Evolutionary conservation across 1,140 invertebrate genomes (phyloP).

Genomic region (Musca vetustissima): DNA sequence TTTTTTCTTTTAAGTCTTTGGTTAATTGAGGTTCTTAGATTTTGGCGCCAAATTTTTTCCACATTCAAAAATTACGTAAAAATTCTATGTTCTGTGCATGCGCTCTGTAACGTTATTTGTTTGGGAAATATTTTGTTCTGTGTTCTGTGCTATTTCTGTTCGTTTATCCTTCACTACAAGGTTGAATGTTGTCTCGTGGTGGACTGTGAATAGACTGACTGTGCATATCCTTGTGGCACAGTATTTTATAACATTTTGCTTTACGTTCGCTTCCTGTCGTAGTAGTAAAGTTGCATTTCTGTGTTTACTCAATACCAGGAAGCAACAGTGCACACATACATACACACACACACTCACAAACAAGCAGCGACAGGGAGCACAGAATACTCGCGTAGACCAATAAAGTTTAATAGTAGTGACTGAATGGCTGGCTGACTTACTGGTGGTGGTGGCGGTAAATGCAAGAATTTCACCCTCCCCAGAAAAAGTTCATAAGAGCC

Average conservation of each 20-base stretch:
- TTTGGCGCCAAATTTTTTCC: constrained; percentile 12
- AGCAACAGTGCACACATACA: constrained; percentile 6
- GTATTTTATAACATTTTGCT: constrained; percentile 22
- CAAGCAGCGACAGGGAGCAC: too few species aligned
- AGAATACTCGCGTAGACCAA: neutral
- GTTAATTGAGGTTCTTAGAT: constrained; percentile 3
- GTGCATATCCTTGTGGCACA: constrained; percentile 20
- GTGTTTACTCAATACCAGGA: constrained; percentile 12
- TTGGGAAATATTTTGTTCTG: neutral
- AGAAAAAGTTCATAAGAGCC: constrained; percentile 9
- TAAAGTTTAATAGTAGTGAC: constrained; percentile 9
- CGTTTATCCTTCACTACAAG: constrained; percentile 21
- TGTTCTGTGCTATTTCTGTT: neutral
- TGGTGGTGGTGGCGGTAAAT: too few species aligned
- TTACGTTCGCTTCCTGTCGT: neutral
- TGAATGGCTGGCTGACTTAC: too few species aligned
- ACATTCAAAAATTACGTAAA: constrained; percentile 16
- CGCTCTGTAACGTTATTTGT: neutral
- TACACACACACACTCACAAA: neutral
- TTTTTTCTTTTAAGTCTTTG: constrained; percentile 5
- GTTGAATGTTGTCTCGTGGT: constrained; percentile 12
- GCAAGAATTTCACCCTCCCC: constrained; percentile 6
- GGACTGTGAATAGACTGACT: constrained; percentile 16
- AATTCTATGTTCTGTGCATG: neutral
- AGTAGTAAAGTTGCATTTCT: constrained; percentile 11